These are phyloP conservation scores for Meliscaeva auricollis DNA, from an alignment of 2,888 invertebrate genomes.

Conservation along the genomic window DNA sequence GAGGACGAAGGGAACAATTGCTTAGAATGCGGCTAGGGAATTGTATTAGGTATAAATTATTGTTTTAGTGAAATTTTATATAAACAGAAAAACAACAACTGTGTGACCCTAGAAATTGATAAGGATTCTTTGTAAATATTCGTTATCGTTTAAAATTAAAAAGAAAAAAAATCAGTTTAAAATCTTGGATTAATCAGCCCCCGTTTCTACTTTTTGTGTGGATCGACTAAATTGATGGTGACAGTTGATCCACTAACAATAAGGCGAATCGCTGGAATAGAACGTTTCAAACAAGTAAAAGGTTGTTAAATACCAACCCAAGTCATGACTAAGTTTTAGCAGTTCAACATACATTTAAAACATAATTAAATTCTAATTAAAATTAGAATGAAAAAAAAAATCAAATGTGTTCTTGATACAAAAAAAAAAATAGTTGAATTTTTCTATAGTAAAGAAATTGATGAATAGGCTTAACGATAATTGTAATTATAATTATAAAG, in stretches of 20 bases:
- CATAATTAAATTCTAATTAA: conserved; percentile 28
- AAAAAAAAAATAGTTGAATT: conserved; percentile 65
- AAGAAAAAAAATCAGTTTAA: background rate
- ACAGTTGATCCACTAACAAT: background rate
- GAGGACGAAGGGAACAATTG: conserved; percentile 82
- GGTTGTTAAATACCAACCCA: background rate
- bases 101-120: conserved; percentile 29
- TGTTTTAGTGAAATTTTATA: conserved; percentile 69
- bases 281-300: background rate
- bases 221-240: background rate
- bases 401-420: conserved; percentile 67
- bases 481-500: conserved; percentile 79
- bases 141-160: background rate
- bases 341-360: conserved; percentile 14
- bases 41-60: conserved; percentile 77
- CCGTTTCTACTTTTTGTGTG: background rate
- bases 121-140: background rate
- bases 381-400: conserved; percentile 40
- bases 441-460: conserved; percentile 63
- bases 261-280: background rate
- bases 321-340: conserved; percentile 37
- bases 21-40: conserved; percentile 75
- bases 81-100: conserved; percentile 15
- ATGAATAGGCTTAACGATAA: conserved; percentile 72
- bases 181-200: no score